A percentile compares a stretch with the other conserved stretches of the same genome.
Conservation (phyloP, 2,888 invertebrate species). For the Diploptera punctata region DNA sequence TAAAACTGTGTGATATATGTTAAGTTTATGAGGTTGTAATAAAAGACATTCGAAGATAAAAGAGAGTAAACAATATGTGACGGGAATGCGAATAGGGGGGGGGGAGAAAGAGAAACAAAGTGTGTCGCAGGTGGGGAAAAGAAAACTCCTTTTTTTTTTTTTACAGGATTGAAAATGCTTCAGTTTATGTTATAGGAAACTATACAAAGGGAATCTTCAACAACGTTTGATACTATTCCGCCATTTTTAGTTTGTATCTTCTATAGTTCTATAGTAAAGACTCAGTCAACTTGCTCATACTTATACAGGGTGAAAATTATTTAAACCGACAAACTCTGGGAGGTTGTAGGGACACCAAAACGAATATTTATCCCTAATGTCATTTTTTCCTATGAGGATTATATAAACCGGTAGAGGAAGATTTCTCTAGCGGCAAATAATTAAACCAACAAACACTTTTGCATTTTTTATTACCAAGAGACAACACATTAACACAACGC, state of each 20-base stretch:
- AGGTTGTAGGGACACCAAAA: too few species aligned
- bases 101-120: neutral
- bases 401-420: too few species aligned
- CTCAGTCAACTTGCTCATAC: neutral
- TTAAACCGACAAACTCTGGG: too few species aligned
- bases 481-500: too few species aligned
- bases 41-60: neutral
- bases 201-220: neutral
- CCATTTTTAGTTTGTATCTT: neutral
- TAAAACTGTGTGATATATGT: neutral
- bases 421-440: too few species aligned
- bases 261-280: neutral
- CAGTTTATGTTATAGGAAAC: slow-evolving; percentile 1
- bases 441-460: too few species aligned
- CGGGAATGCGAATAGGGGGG: neutral
- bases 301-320: too few species aligned
- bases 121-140: slow-evolving; percentile 2
- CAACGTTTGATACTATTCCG: neutral
- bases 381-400: too few species aligned
- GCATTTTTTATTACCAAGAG: too few species aligned
- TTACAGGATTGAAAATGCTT: slow-evolving; percentile 4
- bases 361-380: too few species aligned
- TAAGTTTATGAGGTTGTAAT: neutral
- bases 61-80: neutral
- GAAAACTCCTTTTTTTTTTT: neutral